A percentile compares a stretch with the other conserved stretches of the same genome.
Conservation (phyloP, 2,113 vertebrate species). For the Miniopterus natalensis region DNA sequence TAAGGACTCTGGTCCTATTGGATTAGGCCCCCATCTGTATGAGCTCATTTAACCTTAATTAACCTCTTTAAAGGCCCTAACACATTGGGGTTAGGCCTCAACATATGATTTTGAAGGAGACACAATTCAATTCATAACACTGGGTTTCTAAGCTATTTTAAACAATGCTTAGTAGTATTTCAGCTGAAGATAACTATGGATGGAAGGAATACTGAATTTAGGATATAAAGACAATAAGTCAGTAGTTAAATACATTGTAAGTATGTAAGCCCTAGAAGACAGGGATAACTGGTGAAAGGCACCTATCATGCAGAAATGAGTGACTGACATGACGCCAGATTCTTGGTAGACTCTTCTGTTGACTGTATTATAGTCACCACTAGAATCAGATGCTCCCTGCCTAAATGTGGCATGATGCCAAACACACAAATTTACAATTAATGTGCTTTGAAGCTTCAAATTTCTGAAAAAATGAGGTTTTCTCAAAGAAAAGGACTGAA, state of each 20-base stretch:
- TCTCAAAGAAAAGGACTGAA: slow-evolving; percentile 13
- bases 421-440: slow-evolving; percentile 1
- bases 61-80: too few species aligned
- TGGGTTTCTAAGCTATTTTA: slow-evolving; percentile 26
- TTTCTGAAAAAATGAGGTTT: slow-evolving; percentile 42
- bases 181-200: not conserved
- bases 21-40: not conserved
- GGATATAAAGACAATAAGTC: not conserved
- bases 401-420: not conserved
- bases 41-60: not conserved
- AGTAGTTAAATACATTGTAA: not conserved
- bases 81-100: too few species aligned
- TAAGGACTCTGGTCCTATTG: not conserved
- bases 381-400: not conserved
- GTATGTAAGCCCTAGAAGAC: not conserved
- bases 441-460: not conserved
- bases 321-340: not conserved
- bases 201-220: not conserved
- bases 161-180: slow-evolving; percentile 41
- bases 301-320: not conserved
- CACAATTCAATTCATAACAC: not conserved
- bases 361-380: not conserved
- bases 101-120: too few species aligned
- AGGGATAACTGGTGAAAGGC: not conserved
- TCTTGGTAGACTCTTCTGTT: not conserved